Evolutionary conservation across 1,140 invertebrate species (phyloP).

Genomic region (Triops longicaudatus): DNA sequence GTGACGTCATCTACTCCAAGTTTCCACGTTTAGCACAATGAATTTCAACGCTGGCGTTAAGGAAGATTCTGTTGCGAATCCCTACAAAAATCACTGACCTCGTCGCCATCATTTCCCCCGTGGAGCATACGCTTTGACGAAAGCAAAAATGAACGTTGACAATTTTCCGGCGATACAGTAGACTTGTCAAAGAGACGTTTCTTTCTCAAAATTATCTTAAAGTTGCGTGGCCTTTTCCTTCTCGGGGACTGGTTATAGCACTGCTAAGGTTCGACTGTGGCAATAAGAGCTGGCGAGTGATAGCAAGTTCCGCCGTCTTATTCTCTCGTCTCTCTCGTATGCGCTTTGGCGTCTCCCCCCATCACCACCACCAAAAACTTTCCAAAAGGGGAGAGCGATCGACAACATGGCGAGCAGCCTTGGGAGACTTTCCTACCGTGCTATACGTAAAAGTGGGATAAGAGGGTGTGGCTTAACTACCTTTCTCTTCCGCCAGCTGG

Average conservation of each 20-base stretch:
- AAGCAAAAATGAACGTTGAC: too few relatives aligned
- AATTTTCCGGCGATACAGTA: too few relatives aligned
- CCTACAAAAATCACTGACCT: neutral
- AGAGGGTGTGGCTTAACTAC: neutral
- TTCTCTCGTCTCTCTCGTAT: neutral
- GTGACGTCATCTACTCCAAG: neutral
- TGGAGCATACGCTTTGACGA: conserved; percentile 1
- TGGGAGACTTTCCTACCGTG: neutral
- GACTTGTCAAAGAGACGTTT: too few relatives aligned
- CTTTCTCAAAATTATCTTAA: too few relatives aligned
- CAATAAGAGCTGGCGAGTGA: conserved; percentile 14
- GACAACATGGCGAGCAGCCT: neutral
- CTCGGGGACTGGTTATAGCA: conserved; percentile 6
- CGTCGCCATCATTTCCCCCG: neutral
- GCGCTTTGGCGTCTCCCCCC: conserved; percentile 6
- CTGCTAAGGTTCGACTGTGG: conserved; percentile 14
- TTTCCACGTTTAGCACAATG: neutral
- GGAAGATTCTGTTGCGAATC: neutral
- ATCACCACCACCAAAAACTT: neutral
- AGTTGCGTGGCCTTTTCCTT: neutral
- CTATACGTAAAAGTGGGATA: neutral
- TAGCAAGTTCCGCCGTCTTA: neutral
- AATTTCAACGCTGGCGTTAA: neutral
- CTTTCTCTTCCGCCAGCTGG: neutral
- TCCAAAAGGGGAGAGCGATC: neutral